These are phyloP conservation scores for Diorhabda elongata DNA, from an alignment of 1,140 invertebrate genomes.

Conservation along the genomic window DNA sequence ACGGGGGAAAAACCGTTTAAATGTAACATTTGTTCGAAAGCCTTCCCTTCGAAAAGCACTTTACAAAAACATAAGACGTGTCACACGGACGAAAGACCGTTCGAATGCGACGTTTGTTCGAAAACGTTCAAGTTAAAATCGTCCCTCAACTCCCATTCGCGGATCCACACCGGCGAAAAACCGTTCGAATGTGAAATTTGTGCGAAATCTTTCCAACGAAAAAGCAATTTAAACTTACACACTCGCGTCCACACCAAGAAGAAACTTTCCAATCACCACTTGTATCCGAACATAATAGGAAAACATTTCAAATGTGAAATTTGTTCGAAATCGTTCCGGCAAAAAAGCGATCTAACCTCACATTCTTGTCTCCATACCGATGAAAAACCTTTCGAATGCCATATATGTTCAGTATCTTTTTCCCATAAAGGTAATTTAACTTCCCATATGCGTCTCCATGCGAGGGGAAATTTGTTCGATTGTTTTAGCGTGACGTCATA, in stretches of 20 bases:
- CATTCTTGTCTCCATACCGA: too few species aligned
- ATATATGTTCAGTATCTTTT: too few species aligned
- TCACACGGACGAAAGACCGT: slow-evolving; percentile 31
- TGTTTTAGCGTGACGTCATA: slow-evolving; percentile 7
- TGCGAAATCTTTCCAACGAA: slow-evolving; percentile 55
- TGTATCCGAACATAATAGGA: slow-evolving; percentile 45
- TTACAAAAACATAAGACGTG: slow-evolving; percentile 29
- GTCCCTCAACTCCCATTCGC: slow-evolving; percentile 31
- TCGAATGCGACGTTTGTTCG: slow-evolving; percentile 30
- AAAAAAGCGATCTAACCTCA: too few species aligned
- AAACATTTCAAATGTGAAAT: slow-evolving; percentile 23
- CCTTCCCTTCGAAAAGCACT: slow-evolving; percentile 26
- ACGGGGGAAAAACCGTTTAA: slow-evolving; percentile 37
- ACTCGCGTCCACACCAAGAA: slow-evolving; percentile 48
- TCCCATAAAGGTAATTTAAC: too few species aligned
- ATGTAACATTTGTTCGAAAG: slow-evolving; percentile 37
- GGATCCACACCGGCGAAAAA: slow-evolving; percentile 61
- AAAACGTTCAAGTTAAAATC: slow-evolving; percentile 32
- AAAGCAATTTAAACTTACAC: slow-evolving; percentile 54
- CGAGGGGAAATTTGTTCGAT: not conserved
- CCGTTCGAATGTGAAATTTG: slow-evolving; percentile 55
- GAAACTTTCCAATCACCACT: too few species aligned
- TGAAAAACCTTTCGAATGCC: too few species aligned
- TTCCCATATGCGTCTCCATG: too few species aligned
- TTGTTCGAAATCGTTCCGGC: too few species aligned